Percentiles rank a stretch among this genome's conserved stretches.
Evolutionary conservation across 2,888 invertebrate genomes (phyloP).

Genomic region (Myathropa florea): DNA sequence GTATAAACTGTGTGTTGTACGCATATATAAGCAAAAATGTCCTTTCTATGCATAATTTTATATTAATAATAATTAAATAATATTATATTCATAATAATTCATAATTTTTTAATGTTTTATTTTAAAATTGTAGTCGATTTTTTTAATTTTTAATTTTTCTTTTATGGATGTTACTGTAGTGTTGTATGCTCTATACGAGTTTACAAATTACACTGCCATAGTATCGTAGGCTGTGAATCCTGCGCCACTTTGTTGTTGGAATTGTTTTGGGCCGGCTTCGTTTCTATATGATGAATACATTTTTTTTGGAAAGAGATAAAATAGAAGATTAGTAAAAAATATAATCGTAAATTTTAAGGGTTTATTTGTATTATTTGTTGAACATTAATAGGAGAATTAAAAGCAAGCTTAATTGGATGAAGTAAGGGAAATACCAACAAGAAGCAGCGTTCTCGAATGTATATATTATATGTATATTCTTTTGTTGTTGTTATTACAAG

Average conservation of each 20-base stretch:
- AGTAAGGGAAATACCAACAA: constrained; percentile 52
- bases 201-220: constrained; percentile 99
- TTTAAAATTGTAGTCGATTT: constrained; percentile 59
- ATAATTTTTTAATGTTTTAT: constrained; percentile 26
- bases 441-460: constrained; percentile 62
- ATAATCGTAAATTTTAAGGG: background rate
- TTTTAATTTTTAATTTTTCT: background rate
- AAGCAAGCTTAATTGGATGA: constrained; percentile 67
- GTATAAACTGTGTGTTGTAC: constrained; percentile 35
- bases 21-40: constrained; percentile 54
- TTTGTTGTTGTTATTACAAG: constrained; percentile 28
- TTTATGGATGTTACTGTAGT: constrained; percentile 41
- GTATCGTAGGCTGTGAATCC: constrained; percentile 99
- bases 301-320: constrained; percentile 36
- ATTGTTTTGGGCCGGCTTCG: constrained; percentile 92
- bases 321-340: background rate
- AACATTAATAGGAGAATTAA: constrained; percentile 61
- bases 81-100: constrained; percentile 52
- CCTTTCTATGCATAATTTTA: constrained; percentile 55
- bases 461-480: constrained; percentile 1
- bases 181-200: constrained; percentile 56
- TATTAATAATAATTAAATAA: constrained; percentile 18
- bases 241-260: constrained; percentile 86
- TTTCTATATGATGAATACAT: constrained; percentile 85
- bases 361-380: background rate